phyloP scores from a whole-genome alignment of 2,797 vertebrate genomes.

The Nannoperca obscura region DNA sequence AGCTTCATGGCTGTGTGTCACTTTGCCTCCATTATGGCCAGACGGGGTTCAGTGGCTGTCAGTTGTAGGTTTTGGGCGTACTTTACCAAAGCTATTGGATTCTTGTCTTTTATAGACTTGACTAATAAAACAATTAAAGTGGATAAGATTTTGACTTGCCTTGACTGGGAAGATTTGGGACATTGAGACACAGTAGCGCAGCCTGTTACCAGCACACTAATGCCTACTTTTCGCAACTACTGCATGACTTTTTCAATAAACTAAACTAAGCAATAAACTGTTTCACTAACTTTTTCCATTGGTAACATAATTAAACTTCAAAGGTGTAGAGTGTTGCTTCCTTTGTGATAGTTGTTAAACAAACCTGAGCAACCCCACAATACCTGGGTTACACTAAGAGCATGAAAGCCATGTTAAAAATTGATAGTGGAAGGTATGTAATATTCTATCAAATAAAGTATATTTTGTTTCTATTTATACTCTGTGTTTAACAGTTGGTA shows the following conservation, averaged over 20 bases:
- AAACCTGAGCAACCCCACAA: background rate
- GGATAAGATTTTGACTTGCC: background rate
- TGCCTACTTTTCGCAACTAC: background rate
- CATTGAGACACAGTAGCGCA: background rate
- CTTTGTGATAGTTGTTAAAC: background rate
- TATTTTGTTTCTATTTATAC: background rate
- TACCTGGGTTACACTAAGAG: background rate
- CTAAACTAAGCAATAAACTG: background rate
- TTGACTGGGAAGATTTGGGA: slow-evolving; percentile 8
- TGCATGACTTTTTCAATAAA: background rate
- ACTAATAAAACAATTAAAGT: slow-evolving; percentile 5
- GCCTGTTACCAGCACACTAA: background rate
- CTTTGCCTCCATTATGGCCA: slow-evolving; percentile 4
- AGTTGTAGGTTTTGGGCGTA: slow-evolving; percentile 13
- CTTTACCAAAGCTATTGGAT: slow-evolving; percentile 1
- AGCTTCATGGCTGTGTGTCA: slow-evolving; percentile 19
- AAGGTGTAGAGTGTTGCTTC: background rate
- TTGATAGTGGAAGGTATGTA: background rate
- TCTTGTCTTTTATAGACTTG: slow-evolving; percentile 1
- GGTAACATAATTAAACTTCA: background rate
- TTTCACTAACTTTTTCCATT: background rate
- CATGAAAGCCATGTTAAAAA: background rate
- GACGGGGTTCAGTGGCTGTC: slow-evolving; percentile 12
- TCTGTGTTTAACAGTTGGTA: background rate
- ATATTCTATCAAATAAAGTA: background rate